Percentiles rank a stretch among this genome's conserved stretches.
These are phyloP conservation scores for Pelobates fuscus DNA, from an alignment of 2,113 vertebrate species.

Conservation along the genomic window DNA sequence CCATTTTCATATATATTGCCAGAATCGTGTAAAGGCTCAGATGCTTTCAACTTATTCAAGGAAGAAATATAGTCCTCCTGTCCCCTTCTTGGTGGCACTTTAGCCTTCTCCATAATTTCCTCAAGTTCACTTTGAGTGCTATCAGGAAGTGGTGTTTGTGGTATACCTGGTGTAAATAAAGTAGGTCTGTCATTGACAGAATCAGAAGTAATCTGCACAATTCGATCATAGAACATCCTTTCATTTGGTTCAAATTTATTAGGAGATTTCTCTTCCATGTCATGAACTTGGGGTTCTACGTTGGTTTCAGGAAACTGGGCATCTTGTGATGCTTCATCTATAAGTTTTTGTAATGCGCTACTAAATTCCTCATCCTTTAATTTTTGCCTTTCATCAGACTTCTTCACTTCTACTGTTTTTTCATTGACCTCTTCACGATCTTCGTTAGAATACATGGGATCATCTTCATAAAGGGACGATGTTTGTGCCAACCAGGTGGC, in stretches of 20 bases:
- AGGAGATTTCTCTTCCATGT: conserved; percentile 31
- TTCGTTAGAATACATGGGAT: neutral
- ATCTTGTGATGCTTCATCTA: neutral
- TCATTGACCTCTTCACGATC: neutral
- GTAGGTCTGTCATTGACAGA: too few species aligned
- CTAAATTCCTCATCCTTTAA: neutral
- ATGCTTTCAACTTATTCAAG: too few species aligned
- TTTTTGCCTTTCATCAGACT: neutral
- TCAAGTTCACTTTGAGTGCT: too few species aligned
- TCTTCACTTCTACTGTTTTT: neutral
- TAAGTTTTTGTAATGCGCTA: conserved; percentile 4
- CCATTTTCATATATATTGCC: too few species aligned
- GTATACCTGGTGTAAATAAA: too few species aligned
- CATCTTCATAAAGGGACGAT: conserved; percentile 13
- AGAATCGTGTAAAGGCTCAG: too few species aligned
- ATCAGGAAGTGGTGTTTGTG: too few species aligned
- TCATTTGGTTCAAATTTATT: conserved; percentile 52
- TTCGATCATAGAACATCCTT: conserved; percentile 45
- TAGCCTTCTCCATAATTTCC: too few species aligned
- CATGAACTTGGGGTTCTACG: too few species aligned
- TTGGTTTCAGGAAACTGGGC: neutral
- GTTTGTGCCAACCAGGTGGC: conserved; percentile 38
- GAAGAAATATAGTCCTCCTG: too few species aligned
- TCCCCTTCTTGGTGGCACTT: neutral
- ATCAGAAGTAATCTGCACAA: conserved; percentile 51